Evolutionary conservation across 2,797 vertebrate genomes (phyloP), one percentile per base, ranked within the genome.

Genomic region (Caiman crocodilus): DNA sequence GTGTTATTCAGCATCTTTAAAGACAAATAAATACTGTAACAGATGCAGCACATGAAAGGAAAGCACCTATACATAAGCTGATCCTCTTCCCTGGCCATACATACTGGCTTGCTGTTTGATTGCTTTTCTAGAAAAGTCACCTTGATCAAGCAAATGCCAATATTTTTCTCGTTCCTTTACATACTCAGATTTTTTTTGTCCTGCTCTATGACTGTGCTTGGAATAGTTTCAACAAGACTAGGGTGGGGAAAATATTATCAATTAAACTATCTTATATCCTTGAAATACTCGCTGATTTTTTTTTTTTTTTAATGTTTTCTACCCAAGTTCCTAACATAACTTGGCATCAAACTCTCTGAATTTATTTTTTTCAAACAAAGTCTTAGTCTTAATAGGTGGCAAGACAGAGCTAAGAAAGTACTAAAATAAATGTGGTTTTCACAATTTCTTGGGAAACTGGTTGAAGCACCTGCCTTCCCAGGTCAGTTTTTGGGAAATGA

Each of bases 181-280:
- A 18, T 30, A 79, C 59, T 87, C 77, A 30, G 77, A 56, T 42
- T 42, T 90, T 63, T 74, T 64, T 57, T 57, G 81, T 71, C 64
- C 50, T 86, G 71, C 81, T 82, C 79, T 73, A 35, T 21, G 64
- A 55, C 73, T 82, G 84, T 82, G 64, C 77, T 58, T 90, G 89
- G 82, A 90, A 90, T 86, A 85, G 74, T 90, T 90, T 90, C 73
- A 71, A 79, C 85, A 56, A 50, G 32, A 79, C 84, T 74, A 30
- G 14, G 79, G 14, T 63, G 71, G 85, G 82, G 42, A 76, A 82
- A 86, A 86, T 79, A 74, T 90, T 86, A 86, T 90, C 84, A 86
- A 69, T 86, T 76, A 84, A 78, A 81, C 63, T 82, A 71, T 73
- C 63, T 85, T 64, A 30, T 30, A 73, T 50, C 71, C 79, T 73